Percentiles rank a stretch among this genome's conserved stretches.
Evolutionary conservation across 1,140 invertebrate species (phyloP).

Genomic region (Bombus impatiens): DNA sequence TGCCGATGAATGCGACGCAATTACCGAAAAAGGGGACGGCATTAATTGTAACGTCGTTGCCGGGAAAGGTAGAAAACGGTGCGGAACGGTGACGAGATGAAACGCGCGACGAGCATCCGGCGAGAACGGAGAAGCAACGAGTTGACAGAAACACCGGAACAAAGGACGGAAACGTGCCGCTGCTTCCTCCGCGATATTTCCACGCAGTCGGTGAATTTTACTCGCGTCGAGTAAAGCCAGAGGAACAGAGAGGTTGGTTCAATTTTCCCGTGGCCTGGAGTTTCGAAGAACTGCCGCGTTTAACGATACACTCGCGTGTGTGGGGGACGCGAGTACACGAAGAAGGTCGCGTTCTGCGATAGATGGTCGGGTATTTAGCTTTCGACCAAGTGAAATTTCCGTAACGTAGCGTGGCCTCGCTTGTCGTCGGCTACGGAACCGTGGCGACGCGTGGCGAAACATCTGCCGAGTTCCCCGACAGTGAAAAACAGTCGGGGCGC

Average conservation of each 20-base stretch:
- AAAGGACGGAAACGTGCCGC: background rate
- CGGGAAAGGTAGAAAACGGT: background rate
- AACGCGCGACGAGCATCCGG: conserved; percentile 1
- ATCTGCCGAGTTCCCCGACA: background rate
- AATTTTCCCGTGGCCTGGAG: no score
- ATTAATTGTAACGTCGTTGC: conserved; percentile 64
- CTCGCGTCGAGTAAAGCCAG: background rate
- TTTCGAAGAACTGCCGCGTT: no score
- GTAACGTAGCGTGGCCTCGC: background rate
- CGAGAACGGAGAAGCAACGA: no score
- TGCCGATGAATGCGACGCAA: conserved; percentile 61
- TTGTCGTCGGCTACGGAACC: no score
- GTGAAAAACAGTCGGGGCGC: conserved; percentile 1
- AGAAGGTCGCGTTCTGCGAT: background rate
- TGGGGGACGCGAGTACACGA: no score
- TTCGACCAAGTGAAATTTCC: background rate
- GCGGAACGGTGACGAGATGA: background rate
- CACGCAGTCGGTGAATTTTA: background rate
- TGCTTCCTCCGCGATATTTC: background rate
- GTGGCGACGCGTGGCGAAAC: no score
- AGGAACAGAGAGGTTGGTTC: no score
- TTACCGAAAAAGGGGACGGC: conserved; percentile 55
- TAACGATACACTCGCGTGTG: background rate
- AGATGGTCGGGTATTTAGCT: background rate
- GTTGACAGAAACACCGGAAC: no score